Base-by-base conservation (phyloP, 2,888 invertebrate genomes). In the Phalera bucephala region DNA sequence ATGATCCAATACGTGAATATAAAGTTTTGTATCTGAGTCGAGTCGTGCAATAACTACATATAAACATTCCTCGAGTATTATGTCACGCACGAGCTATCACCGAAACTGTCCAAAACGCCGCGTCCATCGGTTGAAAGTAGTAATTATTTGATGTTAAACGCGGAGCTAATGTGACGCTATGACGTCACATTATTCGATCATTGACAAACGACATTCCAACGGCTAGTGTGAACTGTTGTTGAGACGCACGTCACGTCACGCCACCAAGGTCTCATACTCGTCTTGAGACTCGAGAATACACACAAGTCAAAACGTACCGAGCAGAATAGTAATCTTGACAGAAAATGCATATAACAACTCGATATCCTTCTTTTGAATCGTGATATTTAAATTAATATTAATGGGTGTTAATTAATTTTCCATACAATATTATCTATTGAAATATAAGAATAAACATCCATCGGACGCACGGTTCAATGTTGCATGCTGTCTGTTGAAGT, bases 131-230 rank as follows among this genome's bases (percentile, higher is more conserved):
- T 76, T 54, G 64, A 74, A 74, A 77, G 75, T 70, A 57, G 64
- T 70, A 72, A 76, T 75, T 72, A 71, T 69, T 60, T 60, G 69
- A 69, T 72, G 69, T 67, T 73, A 72, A 73, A 71, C 64, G 65
- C 59, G 53, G 59, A 64, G 65, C 68, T 77, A 78, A 79, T 76
- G 73, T 71, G 71, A 69, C 64, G 63, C 54, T 49, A 65, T 87
- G 82, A 87, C 87, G 87, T 88, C 85, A 84, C 70, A 72, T 71
- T 72, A 80, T 83, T 79, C 78, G 82, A 87, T 82, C 85, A 85
- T 84, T 86, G 85, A 85, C 86, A 86, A 87, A 86, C 87, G 81
- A 83, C 87, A 88, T 88, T 88, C 87, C 86, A 76, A 60, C 72
- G 77, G 68, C 68, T 72, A 80, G 80, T 79, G 83, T 77, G 79